A percentile compares a stretch with the other conserved stretches of the same genome.
Evolutionary conservation across 2,888 invertebrate genomes (phyloP).

Genomic region (Conchocele bisecta): DNA sequence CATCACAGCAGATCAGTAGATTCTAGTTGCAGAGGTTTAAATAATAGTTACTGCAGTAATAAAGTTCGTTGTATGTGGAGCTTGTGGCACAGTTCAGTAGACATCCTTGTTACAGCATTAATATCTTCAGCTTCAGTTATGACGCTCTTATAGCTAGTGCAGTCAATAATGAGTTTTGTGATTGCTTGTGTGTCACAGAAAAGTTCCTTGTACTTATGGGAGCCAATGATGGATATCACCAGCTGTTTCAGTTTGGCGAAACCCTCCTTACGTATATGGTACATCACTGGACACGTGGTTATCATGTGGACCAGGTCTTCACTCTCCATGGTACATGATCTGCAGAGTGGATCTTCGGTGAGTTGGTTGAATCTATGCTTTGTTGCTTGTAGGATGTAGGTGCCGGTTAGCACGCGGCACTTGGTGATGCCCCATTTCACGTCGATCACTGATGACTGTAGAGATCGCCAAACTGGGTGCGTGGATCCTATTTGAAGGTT

Average conservation of each 20-base stretch:
- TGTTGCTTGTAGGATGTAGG: neutral
- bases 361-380: neutral
- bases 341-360: neutral
- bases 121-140: too few species aligned
- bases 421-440: conserved; percentile 5
- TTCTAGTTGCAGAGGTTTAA: too few species aligned
- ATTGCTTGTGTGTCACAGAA: neutral
- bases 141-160: too few species aligned
- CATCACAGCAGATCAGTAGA: too few species aligned
- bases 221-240: neutral
- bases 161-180: neutral
- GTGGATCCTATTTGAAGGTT: neutral
- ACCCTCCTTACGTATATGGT: neutral
- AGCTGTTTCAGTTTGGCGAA: neutral
- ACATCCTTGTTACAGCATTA: too few species aligned
- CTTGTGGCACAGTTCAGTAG: too few species aligned
- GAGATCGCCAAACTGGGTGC: conserved; percentile 1
- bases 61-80: too few species aligned
- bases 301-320: conserved; percentile 4
- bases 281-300: neutral
- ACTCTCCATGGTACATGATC: neutral
- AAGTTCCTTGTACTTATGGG: neutral
- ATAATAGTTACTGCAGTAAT: too few species aligned
- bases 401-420: conserved; percentile 12
- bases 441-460: conserved; percentile 1